Conservation (phyloP, 2,797 vertebrate species). For the Acanthurus lineatus region DNA sequence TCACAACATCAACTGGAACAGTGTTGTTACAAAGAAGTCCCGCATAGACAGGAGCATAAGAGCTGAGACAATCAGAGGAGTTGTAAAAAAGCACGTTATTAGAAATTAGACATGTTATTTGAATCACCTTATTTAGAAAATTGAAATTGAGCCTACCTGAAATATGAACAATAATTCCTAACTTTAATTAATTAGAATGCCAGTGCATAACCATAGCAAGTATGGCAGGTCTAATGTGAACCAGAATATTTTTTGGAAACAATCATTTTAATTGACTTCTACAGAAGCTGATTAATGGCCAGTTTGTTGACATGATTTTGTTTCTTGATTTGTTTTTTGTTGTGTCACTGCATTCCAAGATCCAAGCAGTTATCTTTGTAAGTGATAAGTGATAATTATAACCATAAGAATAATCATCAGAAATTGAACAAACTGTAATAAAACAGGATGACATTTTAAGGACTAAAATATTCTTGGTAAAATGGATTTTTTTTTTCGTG, state of each 20-base stretch:
- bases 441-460: background rate
- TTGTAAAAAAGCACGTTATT: background rate
- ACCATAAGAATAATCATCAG: background rate
- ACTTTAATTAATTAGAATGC: background rate
- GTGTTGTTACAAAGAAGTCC: background rate
- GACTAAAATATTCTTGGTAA: background rate
- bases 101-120: background rate
- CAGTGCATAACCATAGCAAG: background rate
- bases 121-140: background rate
- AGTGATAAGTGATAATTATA: background rate
- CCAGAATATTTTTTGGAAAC: background rate
- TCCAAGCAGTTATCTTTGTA: background rate
- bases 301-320: background rate
- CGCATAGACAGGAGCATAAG: background rate
- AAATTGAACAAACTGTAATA: background rate
- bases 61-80: background rate
- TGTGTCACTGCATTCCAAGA: background rate
- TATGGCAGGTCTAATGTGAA: background rate
- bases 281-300: background rate
- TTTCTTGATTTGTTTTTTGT: background rate
- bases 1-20: background rate
- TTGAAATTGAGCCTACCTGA: background rate
- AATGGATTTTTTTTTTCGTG: constrained; percentile 18
- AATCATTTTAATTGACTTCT: background rate
- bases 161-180: background rate